Evolutionary conservation across 2,113 vertebrate genomes (phyloP), one percentile per base, ranked within the genome.

Genomic region (Naja naja): DNA sequence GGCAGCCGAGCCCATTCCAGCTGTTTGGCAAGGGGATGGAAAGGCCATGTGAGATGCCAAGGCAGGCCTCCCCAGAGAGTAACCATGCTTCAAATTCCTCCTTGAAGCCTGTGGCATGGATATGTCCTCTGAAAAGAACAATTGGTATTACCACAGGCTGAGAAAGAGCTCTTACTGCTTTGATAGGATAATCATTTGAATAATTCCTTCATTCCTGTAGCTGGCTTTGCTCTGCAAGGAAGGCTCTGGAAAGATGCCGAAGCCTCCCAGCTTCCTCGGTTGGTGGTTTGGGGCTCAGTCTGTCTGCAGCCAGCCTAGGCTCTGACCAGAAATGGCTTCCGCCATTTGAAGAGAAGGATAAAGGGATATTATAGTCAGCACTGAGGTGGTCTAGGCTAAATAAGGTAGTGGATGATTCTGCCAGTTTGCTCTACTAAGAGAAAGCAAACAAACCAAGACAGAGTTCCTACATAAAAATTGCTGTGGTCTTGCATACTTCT

Each of bases 91-190:
- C 52, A 10, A 3, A 11, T 92, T 43, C 27, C 92, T 30, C 34
- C 91, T 94, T 88, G 11, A 95, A 96, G 95, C 94, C 94, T 96
- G 39, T 96, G 96, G 95, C 95, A 95, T 1, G 89, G 94, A 55
- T 96, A 95, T 3, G 49, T 69, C 27, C 93, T 96, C 56, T 96
- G 95, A 96, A 89, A n/a, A 0, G 53, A 88, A 54, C 45, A 91
- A 2, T 55, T 89, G 81, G 5, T 47, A 49, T 45, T 25, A 25
- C 49, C 1, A 27, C 2, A 30, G 25, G 45, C 25, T 25, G 53
- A 85, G 12, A 1, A 27, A 9, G 1, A 91, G 6, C 34, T 49
- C 55, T 81, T 92, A 91, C 49, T 27, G 87, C 60, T 92, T 74
- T 92, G 91, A 52, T 9, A 23, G 64, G 86, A 88, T 54, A 49